Percentiles rank a stretch among this genome's conserved stretches.
Evolutionary conservation across 2,113 vertebrate genomes (phyloP).

Genomic region (Speoplatyrhinus poulsoni): DNA sequence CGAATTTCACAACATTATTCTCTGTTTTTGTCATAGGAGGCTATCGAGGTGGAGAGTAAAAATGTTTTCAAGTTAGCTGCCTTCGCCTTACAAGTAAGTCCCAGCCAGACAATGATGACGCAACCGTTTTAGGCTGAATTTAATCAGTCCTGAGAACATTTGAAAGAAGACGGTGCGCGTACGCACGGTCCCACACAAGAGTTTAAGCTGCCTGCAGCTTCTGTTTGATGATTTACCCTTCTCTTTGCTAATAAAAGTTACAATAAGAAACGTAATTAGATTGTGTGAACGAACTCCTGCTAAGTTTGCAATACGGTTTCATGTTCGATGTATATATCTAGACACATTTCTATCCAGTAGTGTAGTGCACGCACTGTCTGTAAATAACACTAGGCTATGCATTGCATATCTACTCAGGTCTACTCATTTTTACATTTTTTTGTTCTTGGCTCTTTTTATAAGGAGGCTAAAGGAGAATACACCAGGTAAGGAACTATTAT

Average conservation of each 20-base stretch:
- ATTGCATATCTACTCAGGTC: background rate
- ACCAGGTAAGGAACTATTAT: slow-evolving; percentile 82
- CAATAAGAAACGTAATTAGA: background rate
- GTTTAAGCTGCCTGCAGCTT: slow-evolving; percentile 13
- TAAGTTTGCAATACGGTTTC: background rate
- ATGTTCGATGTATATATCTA: background rate
- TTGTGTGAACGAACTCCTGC: background rate
- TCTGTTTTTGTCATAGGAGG: slow-evolving; percentile 78
- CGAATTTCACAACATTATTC: background rate
- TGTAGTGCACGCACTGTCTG: background rate
- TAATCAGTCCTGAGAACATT: slow-evolving; percentile 18
- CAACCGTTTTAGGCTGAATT: background rate
- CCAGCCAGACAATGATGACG: background rate
- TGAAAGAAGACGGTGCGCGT: slow-evolving; percentile 31
- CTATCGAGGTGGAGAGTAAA: slow-evolving; percentile 88
- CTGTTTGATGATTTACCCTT: slow-evolving; percentile 3
- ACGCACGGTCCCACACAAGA: slow-evolving; percentile 28
- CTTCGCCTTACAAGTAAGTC: slow-evolving; percentile 90
- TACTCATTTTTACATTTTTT: slow-evolving; percentile 36
- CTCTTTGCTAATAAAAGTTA: background rate
- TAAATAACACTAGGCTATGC: background rate
- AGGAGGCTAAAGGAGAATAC: slow-evolving; percentile 95
- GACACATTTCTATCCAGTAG: background rate
- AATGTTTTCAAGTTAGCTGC: slow-evolving; percentile 91
- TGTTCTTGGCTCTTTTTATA: slow-evolving; percentile 67